Evolutionary conservation across 2,888 invertebrate species (phyloP).

Genomic region (Leucophenga montana): DNA sequence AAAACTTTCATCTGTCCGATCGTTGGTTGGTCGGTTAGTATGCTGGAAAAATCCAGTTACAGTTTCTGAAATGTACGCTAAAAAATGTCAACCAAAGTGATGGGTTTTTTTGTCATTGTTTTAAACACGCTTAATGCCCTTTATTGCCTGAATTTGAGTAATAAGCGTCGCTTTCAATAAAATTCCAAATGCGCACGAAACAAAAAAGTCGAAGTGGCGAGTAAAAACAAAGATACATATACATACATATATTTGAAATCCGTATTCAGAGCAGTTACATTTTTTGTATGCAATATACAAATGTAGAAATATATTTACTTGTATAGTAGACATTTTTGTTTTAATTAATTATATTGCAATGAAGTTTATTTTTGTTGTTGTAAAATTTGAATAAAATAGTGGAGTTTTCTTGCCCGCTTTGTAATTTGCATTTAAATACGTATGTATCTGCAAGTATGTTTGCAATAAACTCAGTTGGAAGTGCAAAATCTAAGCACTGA

Average conservation of each 20-base stretch:
- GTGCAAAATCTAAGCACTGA: neutral
- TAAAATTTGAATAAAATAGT: neutral
- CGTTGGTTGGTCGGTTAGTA: neutral
- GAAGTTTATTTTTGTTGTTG: neutral
- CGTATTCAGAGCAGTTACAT: constrained; percentile 62
- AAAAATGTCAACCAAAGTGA: constrained; percentile 22
- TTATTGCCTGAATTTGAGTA: constrained; percentile 3
- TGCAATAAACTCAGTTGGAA: neutral
- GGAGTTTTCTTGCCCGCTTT: neutral
- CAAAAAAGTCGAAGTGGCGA: neutral
- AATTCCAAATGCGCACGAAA: constrained; percentile 14
- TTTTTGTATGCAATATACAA: neutral
- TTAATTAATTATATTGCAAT: neutral
- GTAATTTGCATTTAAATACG: neutral
- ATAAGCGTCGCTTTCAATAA: constrained; percentile 25
- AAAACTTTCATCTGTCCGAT: constrained; percentile 18
- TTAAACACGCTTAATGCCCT: constrained; percentile 2
- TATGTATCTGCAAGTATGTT: too few relatives aligned
- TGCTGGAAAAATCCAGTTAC: neutral
- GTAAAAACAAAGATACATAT: constrained; percentile 3
- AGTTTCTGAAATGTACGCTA: constrained; percentile 13
- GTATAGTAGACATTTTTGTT: neutral
- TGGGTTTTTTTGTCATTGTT: constrained; percentile 6
- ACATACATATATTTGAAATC: constrained; percentile 59
- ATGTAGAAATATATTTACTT: neutral